A percentile compares a stretch with the other conserved stretches of the same genome.
These are phyloP conservation scores for Amphimedon queenslandica DNA, from an alignment of 37 sponge, comb jelly and placozoan species.

Conservation along the genomic window DNA sequence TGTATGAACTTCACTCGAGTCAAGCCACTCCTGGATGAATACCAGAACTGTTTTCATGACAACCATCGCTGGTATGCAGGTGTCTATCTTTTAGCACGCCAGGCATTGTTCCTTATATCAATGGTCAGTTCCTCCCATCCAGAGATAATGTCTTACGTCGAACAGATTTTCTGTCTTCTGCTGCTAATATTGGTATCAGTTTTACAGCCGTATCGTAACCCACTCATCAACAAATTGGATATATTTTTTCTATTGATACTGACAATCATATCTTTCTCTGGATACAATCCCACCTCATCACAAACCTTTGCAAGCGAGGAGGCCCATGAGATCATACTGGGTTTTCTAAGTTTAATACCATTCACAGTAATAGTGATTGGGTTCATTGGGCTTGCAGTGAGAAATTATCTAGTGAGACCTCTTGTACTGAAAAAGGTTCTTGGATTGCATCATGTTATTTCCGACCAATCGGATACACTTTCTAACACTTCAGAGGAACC, in stretches of 20 bases:
- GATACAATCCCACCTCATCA: not conserved
- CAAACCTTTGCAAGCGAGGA: not conserved
- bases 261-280: slow-evolving; percentile 7
- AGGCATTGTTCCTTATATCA: not conserved
- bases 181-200: not conserved
- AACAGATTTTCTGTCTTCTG: slow-evolving; percentile 5
- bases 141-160: not conserved
- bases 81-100: slow-evolving; percentile 3
- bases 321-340: not conserved
- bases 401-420: not conserved
- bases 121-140: not conserved
- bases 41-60: slow-evolving; percentile 9
- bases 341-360: not conserved
- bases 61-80: slow-evolving; percentile 7
- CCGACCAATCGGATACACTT: no score
- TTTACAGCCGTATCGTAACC: slow-evolving; percentile 17
- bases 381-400: not conserved
- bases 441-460: not conserved
- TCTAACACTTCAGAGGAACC: not conserved
- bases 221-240: slow-evolving; percentile 14
- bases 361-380: not conserved
- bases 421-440: not conserved
- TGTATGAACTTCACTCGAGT: not conserved
- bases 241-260: slow-evolving; percentile 9
- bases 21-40: slow-evolving; percentile 4